Evolutionary conservation across 1,140 invertebrate species (phyloP), one percentile per base, ranked within the genome.

Genomic region (Bombus sylvicola): DNA sequence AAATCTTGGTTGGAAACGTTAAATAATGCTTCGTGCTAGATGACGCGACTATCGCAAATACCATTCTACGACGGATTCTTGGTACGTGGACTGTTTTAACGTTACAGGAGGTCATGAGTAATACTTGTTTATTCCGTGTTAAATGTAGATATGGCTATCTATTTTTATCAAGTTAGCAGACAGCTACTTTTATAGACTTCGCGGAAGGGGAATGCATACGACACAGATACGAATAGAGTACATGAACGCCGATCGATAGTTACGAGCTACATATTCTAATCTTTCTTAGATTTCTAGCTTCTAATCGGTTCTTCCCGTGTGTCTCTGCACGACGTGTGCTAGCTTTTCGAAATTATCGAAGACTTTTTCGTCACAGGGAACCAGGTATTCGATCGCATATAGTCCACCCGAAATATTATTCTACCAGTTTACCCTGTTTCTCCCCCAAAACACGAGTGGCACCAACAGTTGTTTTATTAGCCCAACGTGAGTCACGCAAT

Each of bases 121-220:
- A n/a, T 28, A 28, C 22, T 59, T 10, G 59, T 62, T 62, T 62
- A 34, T 80, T 84, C 53, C 64, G 28, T 37, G 76, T 47, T 80
- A 85, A 85, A 73, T 53, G 47, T 47, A 34, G 28, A 72, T 25
- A 22, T 12, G 15, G 1, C 5, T 1, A 39, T 3, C 31, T 80
- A 85, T 85, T 85, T 80, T 73, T 80, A 64, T 5, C 31, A 1
- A 9, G 28, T 10, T 3, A 9, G 12, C 43, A 15, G 6, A 9
- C 31, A 37, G 25, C 3, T 57, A 62, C 68, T 85, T 85, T 85
- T 64, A 73, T 73, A 80, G 68, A 64, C 37, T 64, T 80, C 83
- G 41, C 39, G 57, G 83, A 85, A 85, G 28, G 22, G 6, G 22
- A 37, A 57, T 34, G 68, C 57, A 62, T 22, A 31, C 28, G 76